Base-by-base conservation (phyloP, 2,113 vertebrate species). In the Ceyx margarethae region DNA sequence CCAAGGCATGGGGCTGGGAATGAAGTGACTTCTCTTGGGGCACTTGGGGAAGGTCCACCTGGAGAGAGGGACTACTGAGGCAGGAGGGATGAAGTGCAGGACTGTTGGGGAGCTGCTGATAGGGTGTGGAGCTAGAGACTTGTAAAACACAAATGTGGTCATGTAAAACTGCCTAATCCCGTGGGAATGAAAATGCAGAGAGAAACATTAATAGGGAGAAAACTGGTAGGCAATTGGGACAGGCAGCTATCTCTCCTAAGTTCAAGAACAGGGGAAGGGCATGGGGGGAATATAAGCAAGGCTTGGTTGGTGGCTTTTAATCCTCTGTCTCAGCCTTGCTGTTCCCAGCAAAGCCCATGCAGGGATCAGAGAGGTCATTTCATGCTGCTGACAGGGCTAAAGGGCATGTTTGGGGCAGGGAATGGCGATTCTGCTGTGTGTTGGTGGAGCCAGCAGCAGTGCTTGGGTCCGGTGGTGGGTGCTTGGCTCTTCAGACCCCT, bases 31-130 rank as follows among this genome's bases (percentile, higher is more conserved):
- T 57, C 37, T 81, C 18, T 61, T 4, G 1, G 19, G 25, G 25
- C 3, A 31, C 10, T 62, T 2, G 1, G n/a, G 43, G 37, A 77
- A 66, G n/a, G 15, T 87, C 6, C 0, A 64, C n/a, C 28, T 0
- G 0, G n/a, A 40, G 35, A 56, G 90, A 77, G 20, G 54, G 25
- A n/a, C 5, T 13, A 29, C n/a, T 2, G 8, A 81, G 48, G 42
- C 3, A 2, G 57, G 42, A 83, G 22, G 25, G 11, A 9, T 26
- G 46, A 42, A 43, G 42, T 31, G 14, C 33, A 45, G 33, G 25
- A 50, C 6, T 4, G 8, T 1, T 2, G 6, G 26, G 16, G 19
- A 80, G 8, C 25, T 58, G 51, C 64, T 11, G 8, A 22, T 6
- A 8, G 51, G 53, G 25, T 60, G 57, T 6, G 10, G 51, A 53